Evolutionary conservation across 1,140 invertebrate species (phyloP), one percentile per base, ranked within the genome.

Genomic region (Cotesia vestalis): DNA sequence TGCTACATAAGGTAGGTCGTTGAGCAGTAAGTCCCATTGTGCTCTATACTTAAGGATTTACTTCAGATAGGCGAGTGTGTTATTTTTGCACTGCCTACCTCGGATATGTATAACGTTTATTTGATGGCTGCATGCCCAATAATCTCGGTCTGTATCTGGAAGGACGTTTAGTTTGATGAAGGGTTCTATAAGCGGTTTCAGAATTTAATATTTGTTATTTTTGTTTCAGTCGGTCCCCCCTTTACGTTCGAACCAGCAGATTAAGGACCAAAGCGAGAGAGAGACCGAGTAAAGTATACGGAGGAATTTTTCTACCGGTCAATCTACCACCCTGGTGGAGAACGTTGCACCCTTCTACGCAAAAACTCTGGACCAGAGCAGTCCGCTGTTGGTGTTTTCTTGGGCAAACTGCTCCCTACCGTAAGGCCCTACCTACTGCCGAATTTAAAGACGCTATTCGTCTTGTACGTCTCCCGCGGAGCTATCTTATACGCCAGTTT

Each of bases 151-250:
- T 79, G 78, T 79, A 81, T 82, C 81, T 80, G 66, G 75, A 74
- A 78, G 79, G 78, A 77, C 81, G 75, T 85, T 85, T 85, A 85
- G 79, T 76, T 77, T 85, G 81, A 86, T 86, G 83, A 85, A 79
- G 78, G 83, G 84, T 86, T 85, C 84, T 86, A 86, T 83, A 85
- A 86, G 82, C 83, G 80, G 78, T 77, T 46, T 46, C 6, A 46
- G 40, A 46, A 46, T 46, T 46, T 46, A 46, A 46, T 73, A 35
- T 61, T 40, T 46, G 20, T 60, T 60, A 38, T 60, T 61, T 57
- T 61, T 27, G 14, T 12, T 40, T 8, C 38, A 20, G 17, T 11
- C 40, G 11, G 51, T 61, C 38, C 61, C 57, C 12, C 38, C 57
- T 9, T 59, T 27, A 27, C 27, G 27, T 3, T 27, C 27, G 17